These are phyloP conservation scores for Micrasema minimum DNA, from an alignment of 1,140 invertebrate species.

Conservation along the genomic window DNA sequence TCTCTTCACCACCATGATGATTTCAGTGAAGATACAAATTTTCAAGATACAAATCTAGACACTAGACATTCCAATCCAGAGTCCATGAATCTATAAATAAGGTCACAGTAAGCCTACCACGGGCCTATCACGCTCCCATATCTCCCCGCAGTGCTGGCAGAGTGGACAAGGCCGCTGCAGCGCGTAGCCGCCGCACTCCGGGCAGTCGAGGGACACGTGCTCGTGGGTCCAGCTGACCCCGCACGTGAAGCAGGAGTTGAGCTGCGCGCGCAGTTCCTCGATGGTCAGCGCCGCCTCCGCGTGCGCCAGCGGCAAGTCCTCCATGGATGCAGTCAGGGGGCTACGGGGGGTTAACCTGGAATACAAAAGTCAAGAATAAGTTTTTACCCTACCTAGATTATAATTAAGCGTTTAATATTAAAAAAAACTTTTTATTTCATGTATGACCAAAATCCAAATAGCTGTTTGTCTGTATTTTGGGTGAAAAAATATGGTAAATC, in stretches of 20 bases:
- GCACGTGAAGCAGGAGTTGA: constrained; percentile 82
- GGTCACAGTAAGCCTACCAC: constrained; percentile 65
- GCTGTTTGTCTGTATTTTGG: no score
- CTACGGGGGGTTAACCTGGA: constrained; percentile 47
- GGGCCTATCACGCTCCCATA: constrained; percentile 82
- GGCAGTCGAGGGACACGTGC: constrained; percentile 82
- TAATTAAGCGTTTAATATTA: background rate
- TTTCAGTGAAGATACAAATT: no score
- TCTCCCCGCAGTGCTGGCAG: constrained; percentile 78
- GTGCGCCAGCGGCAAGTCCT: constrained; percentile 15
- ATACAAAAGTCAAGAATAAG: background rate
- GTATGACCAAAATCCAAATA: no score
- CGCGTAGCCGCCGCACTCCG: constrained; percentile 85
- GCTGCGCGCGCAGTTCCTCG: constrained; percentile 76
- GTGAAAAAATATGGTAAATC: no score
- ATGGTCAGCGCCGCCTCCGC: constrained; percentile 71
- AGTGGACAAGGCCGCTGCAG: constrained; percentile 79
- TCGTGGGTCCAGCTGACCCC: constrained; percentile 85
- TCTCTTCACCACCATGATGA: no score
- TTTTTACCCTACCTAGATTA: background rate
- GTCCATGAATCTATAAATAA: no score
- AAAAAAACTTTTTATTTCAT: background rate
- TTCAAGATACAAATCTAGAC: no score
- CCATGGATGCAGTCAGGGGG: constrained; percentile 39
- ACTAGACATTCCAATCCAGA: no score